Conservation (phyloP, 2,113 vertebrate genomes). For the Hyperoodon ampullatus region DNA sequence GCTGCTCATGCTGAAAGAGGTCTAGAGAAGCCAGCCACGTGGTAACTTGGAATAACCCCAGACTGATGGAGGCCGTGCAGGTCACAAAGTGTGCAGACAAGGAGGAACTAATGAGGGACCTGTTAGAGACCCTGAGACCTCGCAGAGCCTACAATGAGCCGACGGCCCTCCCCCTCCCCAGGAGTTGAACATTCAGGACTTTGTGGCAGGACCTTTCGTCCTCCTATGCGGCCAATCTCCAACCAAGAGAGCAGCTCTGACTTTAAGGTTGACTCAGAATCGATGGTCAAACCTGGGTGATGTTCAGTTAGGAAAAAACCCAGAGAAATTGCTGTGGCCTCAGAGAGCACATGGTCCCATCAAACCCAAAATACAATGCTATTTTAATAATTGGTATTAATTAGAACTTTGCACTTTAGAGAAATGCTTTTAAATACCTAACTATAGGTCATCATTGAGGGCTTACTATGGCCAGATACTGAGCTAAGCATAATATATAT, state of each 20-base stretch:
- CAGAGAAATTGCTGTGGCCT: not conserved
- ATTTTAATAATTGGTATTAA: conserved; percentile 43
- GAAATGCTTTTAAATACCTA: conserved; percentile 36
- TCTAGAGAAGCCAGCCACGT: not conserved
- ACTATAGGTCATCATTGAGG: conserved; percentile 10
- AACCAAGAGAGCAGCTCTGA: not conserved
- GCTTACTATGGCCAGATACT: not conserved
- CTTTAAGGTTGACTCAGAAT: not conserved
- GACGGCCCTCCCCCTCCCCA: too few relatives aligned
- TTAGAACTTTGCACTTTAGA: conserved; percentile 30
- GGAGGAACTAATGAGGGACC: conserved; percentile 53
- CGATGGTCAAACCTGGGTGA: not conserved
- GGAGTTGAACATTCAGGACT: not conserved
- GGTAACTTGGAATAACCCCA: not conserved
- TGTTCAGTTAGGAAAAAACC: not conserved
- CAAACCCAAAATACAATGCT: not conserved
- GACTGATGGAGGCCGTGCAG: not conserved
- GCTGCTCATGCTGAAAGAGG: conserved; percentile 39
- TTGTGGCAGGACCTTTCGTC: not conserved
- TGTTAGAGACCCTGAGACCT: conserved; percentile 27
- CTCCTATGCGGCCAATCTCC: not conserved
- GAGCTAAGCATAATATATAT: not conserved
- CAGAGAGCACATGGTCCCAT: not conserved
- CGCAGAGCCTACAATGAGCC: not conserved
- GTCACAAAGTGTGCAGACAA: not conserved